phyloP scores from a whole-genome alignment of 2,888 invertebrate genomes.

The Tanytarsus gracilentus region DNA sequence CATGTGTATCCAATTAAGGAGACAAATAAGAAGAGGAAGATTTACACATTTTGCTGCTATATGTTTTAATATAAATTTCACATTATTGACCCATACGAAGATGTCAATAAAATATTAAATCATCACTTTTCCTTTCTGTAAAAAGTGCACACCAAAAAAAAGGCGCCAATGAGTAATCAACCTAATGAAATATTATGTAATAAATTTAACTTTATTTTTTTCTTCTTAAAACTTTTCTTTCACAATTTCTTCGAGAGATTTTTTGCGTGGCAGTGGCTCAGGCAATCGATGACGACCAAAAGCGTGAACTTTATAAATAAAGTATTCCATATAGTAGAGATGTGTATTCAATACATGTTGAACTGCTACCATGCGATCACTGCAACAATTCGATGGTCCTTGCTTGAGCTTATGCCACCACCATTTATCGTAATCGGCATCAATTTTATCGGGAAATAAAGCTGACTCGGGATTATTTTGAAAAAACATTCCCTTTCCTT shows the following conservation, averaged over 20 bases:
- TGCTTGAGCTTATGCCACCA: conserved; percentile 20
- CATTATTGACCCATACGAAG: no score
- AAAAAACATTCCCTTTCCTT: conserved; percentile 17
- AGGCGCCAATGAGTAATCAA: no score
- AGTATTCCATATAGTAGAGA: conserved; percentile 21
- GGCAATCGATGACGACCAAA: conserved; percentile 11
- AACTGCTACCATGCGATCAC: conserved; percentile 3
- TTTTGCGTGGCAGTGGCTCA: conserved; percentile 4
- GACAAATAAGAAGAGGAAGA: no score
- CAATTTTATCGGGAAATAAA: background rate
- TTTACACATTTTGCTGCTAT: no score
- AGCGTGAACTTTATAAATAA: conserved; percentile 22
- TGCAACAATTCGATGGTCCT: background rate
- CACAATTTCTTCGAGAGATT: conserved; percentile 3
- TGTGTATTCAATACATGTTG: background rate
- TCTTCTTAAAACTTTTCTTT: conserved; percentile 2
- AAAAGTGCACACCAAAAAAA: no score
- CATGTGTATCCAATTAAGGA: no score
- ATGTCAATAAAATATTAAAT: no score
- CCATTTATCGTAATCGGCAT: conserved; percentile 17
- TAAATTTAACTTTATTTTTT: no score
- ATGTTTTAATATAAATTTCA: no score
- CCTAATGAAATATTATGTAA: no score
- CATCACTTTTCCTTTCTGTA: no score
- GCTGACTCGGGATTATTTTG: background rate